Conservation (phyloP, 2,888 invertebrate genomes). For the Deladenus siricidicola region DNA sequence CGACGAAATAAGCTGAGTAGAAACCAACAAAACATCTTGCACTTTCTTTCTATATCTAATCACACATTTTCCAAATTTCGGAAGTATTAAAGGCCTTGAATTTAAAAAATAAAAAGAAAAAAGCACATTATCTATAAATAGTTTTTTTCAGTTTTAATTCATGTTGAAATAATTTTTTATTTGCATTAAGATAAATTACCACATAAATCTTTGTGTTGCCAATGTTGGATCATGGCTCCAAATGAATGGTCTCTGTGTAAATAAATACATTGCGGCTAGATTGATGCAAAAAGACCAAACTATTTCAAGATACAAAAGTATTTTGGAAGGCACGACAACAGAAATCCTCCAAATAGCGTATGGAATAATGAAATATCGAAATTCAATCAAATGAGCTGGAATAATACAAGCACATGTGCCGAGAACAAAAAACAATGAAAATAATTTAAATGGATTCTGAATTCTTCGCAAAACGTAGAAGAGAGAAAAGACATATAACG, state of each 20-base stretch:
- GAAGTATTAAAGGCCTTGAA: too few relatives aligned
- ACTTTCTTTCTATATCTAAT: too few relatives aligned
- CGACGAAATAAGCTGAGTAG: too few relatives aligned
- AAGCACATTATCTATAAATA: too few relatives aligned
- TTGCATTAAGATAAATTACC: conserved; percentile 30
- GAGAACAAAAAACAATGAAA: conserved; percentile 57
- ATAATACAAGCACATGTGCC: conserved; percentile 64
- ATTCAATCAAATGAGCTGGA: conserved; percentile 78
- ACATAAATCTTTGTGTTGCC: conserved; percentile 50
- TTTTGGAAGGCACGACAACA: neutral
- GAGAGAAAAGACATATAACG: neutral
- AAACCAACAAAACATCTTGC: too few relatives aligned
- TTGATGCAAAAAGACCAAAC: conserved; percentile 25
- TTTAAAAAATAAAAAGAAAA: too few relatives aligned
- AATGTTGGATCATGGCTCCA: conserved; percentile 45
- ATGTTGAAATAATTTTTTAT: neutral
- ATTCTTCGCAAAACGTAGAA: neutral
- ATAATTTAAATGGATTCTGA: neutral
- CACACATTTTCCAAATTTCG: too few relatives aligned
- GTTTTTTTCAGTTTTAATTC: too few relatives aligned
- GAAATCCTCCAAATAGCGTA: conserved; percentile 73
- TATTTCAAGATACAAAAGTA: conserved; percentile 16
- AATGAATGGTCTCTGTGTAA: conserved; percentile 45
- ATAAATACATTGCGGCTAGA: conserved; percentile 34
- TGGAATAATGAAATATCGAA: conserved; percentile 89